These are phyloP conservation scores for Caenorhabditis plicata DNA, from an alignment of 2,888 invertebrate genomes.

Conservation along the genomic window DNA sequence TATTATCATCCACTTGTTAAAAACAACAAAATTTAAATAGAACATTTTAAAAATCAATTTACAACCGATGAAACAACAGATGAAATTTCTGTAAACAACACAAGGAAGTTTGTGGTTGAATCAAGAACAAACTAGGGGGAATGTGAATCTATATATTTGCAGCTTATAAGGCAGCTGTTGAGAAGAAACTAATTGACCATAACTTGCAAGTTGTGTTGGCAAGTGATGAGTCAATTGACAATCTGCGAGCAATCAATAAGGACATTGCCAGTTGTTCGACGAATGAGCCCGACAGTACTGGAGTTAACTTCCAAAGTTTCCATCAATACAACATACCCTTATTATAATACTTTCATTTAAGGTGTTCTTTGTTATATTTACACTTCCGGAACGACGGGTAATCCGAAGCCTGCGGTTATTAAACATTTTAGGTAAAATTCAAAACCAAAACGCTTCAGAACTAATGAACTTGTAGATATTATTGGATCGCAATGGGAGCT, in stretches of 20 bases:
- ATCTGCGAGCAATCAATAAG: conserved; percentile 18
- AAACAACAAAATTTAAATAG: too few species aligned
- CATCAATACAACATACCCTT: too few species aligned
- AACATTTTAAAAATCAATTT: too few species aligned
- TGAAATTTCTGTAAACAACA: too few species aligned
- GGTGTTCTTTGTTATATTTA: conserved; percentile 83
- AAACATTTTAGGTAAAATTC: conserved; percentile 78
- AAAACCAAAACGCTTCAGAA: not conserved
- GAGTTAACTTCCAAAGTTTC: conserved; percentile 51
- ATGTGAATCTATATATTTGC: conserved; percentile 11
- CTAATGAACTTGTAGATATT: conserved; percentile 30
- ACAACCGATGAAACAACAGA: too few species aligned
- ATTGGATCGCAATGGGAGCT: conserved; percentile 52
- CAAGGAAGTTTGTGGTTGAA: too few species aligned
- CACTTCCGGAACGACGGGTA: conserved; percentile 96
- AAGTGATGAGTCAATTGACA: conserved; percentile 11
- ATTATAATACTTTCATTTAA: conserved; percentile 7
- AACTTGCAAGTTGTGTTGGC: conserved; percentile 40
- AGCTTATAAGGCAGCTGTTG: conserved; percentile 50
- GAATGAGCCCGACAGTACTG: conserved; percentile 31
- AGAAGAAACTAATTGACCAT: conserved; percentile 38
- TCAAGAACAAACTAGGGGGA: not conserved
- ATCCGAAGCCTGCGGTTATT: conserved; percentile 96
- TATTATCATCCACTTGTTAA: too few species aligned
- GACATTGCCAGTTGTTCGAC: conserved; percentile 19